These are phyloP conservation scores for Haliclona indistincta DNA, from an alignment of 37 sponge, comb jelly and placozoan genomes.

Conservation along the genomic window DNA sequence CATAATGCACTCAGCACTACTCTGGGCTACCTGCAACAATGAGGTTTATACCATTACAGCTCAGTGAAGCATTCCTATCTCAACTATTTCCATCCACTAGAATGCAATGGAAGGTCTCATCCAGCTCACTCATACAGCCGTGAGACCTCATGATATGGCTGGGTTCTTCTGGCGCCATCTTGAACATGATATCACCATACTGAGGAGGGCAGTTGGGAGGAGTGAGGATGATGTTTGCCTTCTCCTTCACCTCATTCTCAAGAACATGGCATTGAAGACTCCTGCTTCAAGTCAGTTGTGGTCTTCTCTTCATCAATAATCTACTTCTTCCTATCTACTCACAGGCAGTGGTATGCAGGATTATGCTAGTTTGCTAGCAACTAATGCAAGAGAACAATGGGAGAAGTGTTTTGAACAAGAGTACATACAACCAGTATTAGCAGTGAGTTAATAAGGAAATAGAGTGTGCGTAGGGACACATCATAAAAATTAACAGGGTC, in stretches of 20 bases:
- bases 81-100: too few relatives aligned
- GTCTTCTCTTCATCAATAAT: not conserved
- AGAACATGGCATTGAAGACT: not conserved
- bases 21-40: slow-evolving; percentile 49
- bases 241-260: slow-evolving; percentile 4
- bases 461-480: not conserved
- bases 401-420: slow-evolving; percentile 29
- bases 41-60: too few relatives aligned
- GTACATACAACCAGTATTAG: slow-evolving; percentile 54
- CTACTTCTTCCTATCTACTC: too few relatives aligned
- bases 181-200: slow-evolving; percentile 7
- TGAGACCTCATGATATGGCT: not conserved
- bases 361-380: too few relatives aligned
- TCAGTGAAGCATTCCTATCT: too few relatives aligned
- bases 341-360: not conserved
- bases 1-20: slow-evolving; percentile 65
- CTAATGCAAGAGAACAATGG: slow-evolving; percentile 37
- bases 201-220: not conserved
- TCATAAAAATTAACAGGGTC: not conserved
- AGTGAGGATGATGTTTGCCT: slow-evolving; percentile 17
- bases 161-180: slow-evolving; percentile 18
- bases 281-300: not conserved
- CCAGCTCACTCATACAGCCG: not conserved
- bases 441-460: not conserved
- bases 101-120: not conserved